Conservation (phyloP, 2,113 vertebrate species). For the Oxyura jamaicensis region DNA sequence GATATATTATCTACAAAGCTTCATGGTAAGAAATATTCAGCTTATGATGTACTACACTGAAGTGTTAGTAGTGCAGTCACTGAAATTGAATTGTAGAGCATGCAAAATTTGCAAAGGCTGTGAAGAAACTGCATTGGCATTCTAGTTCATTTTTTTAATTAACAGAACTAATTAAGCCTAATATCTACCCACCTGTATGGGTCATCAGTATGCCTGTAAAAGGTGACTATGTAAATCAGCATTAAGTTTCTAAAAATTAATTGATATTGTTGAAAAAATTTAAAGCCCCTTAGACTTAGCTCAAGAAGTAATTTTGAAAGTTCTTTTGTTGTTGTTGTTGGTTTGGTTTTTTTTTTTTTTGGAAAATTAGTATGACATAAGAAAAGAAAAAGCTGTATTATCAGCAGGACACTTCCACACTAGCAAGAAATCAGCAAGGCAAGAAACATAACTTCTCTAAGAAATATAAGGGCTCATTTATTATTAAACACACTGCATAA, state of each 20-base stretch:
- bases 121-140: slow-evolving; percentile 16
- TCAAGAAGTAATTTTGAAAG: slow-evolving; percentile 31
- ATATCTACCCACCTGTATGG: slow-evolving; percentile 38
- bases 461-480: slow-evolving; percentile 71
- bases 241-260: background rate
- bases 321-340: background rate
- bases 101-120: slow-evolving; percentile 45
- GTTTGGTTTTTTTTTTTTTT: background rate
- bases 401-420: slow-evolving; percentile 33
- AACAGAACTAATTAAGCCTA: background rate
- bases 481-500: slow-evolving; percentile 5
- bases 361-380: background rate
- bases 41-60: background rate
- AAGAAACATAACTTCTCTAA: slow-evolving; percentile 66
- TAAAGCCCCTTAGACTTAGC: background rate
- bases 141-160: background rate
- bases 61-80: slow-evolving; percentile 38
- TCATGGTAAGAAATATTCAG: background rate
- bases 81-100: slow-evolving; percentile 19
- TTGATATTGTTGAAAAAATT: background rate
- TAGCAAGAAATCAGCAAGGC: slow-evolving; percentile 51
- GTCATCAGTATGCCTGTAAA: slow-evolving; percentile 24
- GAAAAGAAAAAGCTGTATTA: slow-evolving; percentile 17
- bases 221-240: background rate
- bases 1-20: background rate